These are phyloP conservation scores for Harpalus rufipes DNA, from an alignment of 2,888 invertebrate genomes.

Conservation along the genomic window DNA sequence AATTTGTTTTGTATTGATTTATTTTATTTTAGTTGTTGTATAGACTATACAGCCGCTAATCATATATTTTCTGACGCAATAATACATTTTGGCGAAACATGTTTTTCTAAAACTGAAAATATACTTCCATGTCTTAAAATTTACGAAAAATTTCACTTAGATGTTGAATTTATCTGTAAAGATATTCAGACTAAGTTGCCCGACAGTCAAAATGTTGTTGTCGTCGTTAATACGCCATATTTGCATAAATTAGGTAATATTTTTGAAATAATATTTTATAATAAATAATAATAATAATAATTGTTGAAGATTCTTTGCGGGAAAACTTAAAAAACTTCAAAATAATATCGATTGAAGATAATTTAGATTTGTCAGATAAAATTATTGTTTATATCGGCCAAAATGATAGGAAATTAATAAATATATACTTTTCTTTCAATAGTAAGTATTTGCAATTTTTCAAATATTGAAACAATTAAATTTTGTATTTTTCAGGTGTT, in stretches of 20 bases:
- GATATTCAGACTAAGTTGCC: slow-evolving; percentile 73
- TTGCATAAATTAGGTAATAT: slow-evolving; percentile 81
- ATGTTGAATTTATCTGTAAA: slow-evolving; percentile 77
- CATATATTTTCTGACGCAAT: slow-evolving; percentile 92
- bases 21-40: slow-evolving; percentile 85
- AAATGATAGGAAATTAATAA: slow-evolving; percentile 78
- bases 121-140: slow-evolving; percentile 88
- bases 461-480: too few relatives aligned
- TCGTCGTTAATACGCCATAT: slow-evolving; percentile 85
- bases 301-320: not conserved
- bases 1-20: slow-evolving; percentile 28
- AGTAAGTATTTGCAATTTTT: slow-evolving; percentile 68
- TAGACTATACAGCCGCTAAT: slow-evolving; percentile 93
- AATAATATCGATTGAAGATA: slow-evolving; percentile 65
- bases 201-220: slow-evolving; percentile 77
- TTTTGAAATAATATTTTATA: too few relatives aligned
- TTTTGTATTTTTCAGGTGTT: slow-evolving; percentile 74
- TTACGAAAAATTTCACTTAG: slow-evolving; percentile 82
- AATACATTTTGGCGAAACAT: slow-evolving; percentile 94
- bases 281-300: too few relatives aligned
- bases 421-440: slow-evolving; percentile 76
- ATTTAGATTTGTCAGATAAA: slow-evolving; percentile 73
- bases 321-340: slow-evolving; percentile 7
- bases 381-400: slow-evolving; percentile 79
- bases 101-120: slow-evolving; percentile 85